phyloP scores from a whole-genome alignment of 92 coral and sea anemone genomes.

The Porites evermanni region DNA sequence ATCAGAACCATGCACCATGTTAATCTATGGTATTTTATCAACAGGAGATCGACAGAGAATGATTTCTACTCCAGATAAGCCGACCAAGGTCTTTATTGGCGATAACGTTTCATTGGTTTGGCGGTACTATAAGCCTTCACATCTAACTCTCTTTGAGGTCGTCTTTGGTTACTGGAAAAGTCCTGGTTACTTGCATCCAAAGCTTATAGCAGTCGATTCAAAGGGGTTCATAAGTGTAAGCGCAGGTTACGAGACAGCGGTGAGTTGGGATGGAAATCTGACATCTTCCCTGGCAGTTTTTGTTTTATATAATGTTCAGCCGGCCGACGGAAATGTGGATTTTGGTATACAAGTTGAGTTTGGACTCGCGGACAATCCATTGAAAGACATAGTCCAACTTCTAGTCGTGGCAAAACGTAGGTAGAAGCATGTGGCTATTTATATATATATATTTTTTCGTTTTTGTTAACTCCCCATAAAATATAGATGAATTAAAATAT shows the following conservation, averaged over 20 bases:
- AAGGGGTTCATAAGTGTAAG: background rate
- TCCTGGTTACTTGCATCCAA: background rate
- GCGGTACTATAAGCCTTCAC: background rate
- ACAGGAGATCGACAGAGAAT: slow-evolving; percentile 15
- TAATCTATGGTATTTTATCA: background rate
- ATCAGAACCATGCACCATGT: background rate
- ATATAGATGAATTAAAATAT: too few species aligned
- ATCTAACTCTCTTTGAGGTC: background rate
- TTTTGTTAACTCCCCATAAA: too few species aligned
- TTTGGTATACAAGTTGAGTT: slow-evolving; percentile 33
- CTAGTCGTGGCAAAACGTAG: slow-evolving; percentile 26
- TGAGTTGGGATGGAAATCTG: slow-evolving; percentile 49
- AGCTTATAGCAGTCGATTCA: slow-evolving; percentile 7
- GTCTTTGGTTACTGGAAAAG: slow-evolving; percentile 15
- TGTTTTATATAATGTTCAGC: slow-evolving; percentile 20
- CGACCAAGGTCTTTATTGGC: slow-evolving; percentile 16
- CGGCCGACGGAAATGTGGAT: background rate
- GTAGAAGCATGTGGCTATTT: background rate
- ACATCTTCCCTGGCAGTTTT: slow-evolving; percentile 27
- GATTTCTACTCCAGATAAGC: slow-evolving; percentile 21
- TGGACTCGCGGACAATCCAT: slow-evolving; percentile 1
- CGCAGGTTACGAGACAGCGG: background rate
- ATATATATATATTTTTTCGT: too few species aligned
- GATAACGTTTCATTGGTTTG: slow-evolving; percentile 13
- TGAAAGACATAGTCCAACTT: slow-evolving; percentile 18